Evolutionary conservation across 2,888 invertebrate genomes (phyloP), one percentile per base, ranked within the genome.

Genomic region (Athrips mouffetella): DNA sequence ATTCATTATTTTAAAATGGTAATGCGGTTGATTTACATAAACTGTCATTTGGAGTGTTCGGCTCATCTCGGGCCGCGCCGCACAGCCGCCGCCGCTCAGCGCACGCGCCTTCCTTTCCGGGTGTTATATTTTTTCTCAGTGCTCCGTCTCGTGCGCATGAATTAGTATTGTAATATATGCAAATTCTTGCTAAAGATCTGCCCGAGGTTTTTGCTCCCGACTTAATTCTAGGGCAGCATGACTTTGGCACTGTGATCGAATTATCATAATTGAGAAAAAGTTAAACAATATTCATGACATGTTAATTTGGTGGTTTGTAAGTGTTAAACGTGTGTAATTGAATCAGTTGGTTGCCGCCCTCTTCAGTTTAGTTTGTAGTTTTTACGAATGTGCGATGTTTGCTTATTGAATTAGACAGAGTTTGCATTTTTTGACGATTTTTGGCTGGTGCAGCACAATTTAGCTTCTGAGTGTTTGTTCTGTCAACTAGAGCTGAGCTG

Each of bases 241-340:
- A 57, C 65, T 61, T 59, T 60, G 60, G 63, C 62, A 66, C 63
- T 70, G 68, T 66, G 63, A 62, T 61, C 58, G 57, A 59, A 76
- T 77, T 76, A 75, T 69, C 74, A 76, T 81, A 79, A 80, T 78
- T 75, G 74, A 71, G 76, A 80, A 82, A 82, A 83, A 81, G 73
- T 80, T 73, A 76, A 83, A 82, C 79, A 80, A 78, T 84, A 83
- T 85, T 85, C 81, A 85, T 84, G 83, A 81, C 77, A 84, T 82
- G 80, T 81, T 82, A 83, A 84, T 84, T 79, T 70, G 67, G 72
- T 63, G 71, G 76, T 77, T 72, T 74, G 70, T 75, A 70, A 76
- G 80, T 80, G 78, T 73, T 80, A 74, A 80, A 75, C 68, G 72
- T 69, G 73, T 73, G 71, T 81, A 80, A 82, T 83, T 82, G 81